Conservation (phyloP, 2,113 vertebrate species). For the Sakesphorus luctuosus region DNA sequence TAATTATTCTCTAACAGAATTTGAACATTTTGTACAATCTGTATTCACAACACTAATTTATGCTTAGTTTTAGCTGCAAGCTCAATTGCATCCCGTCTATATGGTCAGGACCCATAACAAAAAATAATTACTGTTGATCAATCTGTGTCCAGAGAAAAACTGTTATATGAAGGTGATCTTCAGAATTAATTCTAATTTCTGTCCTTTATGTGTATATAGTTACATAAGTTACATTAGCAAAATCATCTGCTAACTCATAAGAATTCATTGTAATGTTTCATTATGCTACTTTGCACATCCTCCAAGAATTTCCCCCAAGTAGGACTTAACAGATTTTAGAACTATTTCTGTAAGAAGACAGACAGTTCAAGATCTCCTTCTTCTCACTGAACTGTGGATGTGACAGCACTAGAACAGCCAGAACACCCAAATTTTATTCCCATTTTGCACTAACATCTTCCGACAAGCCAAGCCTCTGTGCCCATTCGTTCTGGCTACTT, state of each 20-base stretch:
- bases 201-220: not conserved
- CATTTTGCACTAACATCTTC: not conserved
- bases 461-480: not conserved
- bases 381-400: not conserved
- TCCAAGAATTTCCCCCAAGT: not conserved
- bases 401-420: not conserved
- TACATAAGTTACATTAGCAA: not conserved
- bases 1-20: not conserved
- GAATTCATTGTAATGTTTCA: not conserved
- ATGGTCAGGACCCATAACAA: not conserved
- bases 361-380: not conserved
- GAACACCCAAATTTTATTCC: not conserved
- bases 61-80: not conserved
- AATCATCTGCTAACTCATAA: not conserved
- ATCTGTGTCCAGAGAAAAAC: not conserved
- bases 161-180: not conserved
- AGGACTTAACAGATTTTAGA: not conserved
- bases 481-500: not conserved
- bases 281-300: not conserved
- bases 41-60: not conserved
- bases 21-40: not conserved
- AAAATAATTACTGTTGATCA: not conserved
- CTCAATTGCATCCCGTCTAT: not conserved
- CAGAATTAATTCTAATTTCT: not conserved
- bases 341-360: slow-evolving; percentile 18